A percentile compares a stretch with the other conserved stretches of the same genome.
Evolutionary conservation across 2,888 invertebrate genomes (phyloP).

Genomic region (Congeria kusceri): DNA sequence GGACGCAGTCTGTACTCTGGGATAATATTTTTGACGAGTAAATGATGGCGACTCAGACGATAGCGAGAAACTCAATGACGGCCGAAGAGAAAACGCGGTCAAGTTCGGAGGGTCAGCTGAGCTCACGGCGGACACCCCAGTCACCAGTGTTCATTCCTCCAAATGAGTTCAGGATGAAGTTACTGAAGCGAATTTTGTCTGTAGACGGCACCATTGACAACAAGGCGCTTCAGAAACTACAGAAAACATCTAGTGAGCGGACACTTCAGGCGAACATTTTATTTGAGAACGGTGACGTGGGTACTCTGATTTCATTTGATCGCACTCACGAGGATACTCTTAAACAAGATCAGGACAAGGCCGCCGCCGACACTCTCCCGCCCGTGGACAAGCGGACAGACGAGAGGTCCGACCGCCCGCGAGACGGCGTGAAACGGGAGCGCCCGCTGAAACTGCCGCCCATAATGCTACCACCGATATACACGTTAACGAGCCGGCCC

Average conservation of each 20-base stretch:
- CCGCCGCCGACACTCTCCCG: slow-evolving; percentile 31
- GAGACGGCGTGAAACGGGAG: slow-evolving; percentile 46
- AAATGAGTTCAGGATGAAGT: slow-evolving; percentile 69
- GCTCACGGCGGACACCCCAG: slow-evolving; percentile 9
- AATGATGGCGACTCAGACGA: too few relatives aligned
- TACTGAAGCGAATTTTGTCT: slow-evolving; percentile 64
- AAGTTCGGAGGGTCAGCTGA: too few relatives aligned
- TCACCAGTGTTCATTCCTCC: slow-evolving; percentile 65
- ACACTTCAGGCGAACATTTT: slow-evolving; percentile 69
- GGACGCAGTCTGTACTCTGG: too few relatives aligned
- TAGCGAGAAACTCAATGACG: too few relatives aligned
- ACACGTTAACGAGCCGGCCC: slow-evolving; percentile 67
- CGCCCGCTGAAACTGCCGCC: slow-evolving; percentile 73
- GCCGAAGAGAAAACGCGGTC: too few relatives aligned
- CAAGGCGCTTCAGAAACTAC: slow-evolving; percentile 60
- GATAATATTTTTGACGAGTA: too few relatives aligned
- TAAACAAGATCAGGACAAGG: slow-evolving; percentile 21
- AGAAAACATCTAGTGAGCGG: slow-evolving; percentile 65
- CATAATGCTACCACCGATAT: slow-evolving; percentile 70
- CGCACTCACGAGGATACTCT: slow-evolving; percentile 40
- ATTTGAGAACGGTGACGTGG: slow-evolving; percentile 70
- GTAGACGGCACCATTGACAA: slow-evolving; percentile 67
- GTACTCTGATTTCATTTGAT: slow-evolving; percentile 70
- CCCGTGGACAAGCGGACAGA: slow-evolving; percentile 28
- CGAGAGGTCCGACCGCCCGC: slow-evolving; percentile 11